phyloP scores from a whole-genome alignment of 2,797 vertebrate species.

The Pagetopsis macropterus region DNA sequence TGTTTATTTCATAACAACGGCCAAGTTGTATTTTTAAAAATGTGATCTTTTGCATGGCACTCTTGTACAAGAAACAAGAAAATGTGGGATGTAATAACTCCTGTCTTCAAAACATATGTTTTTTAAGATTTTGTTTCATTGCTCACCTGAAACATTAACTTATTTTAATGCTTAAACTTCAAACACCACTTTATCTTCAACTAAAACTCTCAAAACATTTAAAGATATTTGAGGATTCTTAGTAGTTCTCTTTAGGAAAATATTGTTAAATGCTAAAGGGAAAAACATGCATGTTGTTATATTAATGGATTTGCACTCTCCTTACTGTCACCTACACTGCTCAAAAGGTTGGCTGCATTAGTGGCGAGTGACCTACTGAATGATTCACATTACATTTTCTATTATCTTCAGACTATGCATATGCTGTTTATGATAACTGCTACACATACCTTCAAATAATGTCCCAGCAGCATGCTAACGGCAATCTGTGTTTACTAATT shows the following conservation, averaged over 20 bases:
- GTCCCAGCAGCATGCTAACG: slow-evolving; percentile 19
- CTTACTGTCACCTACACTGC: neutral
- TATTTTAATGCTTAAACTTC: neutral
- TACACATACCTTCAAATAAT: slow-evolving; percentile 21
- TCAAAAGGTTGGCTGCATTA: neutral
- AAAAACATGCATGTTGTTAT: neutral
- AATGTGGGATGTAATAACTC: neutral
- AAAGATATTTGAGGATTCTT: too few relatives aligned
- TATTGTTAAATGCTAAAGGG: neutral
- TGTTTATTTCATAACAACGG: neutral
- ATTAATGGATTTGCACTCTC: neutral
- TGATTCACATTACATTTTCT: slow-evolving; percentile 8
- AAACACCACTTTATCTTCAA: neutral
- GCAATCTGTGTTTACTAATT: slow-evolving; percentile 22
- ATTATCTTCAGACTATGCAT: neutral
- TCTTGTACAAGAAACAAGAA: neutral
- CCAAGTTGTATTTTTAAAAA: slow-evolving; percentile 2
- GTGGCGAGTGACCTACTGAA: neutral
- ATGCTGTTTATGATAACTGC: neutral
- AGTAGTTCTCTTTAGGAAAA: too few relatives aligned
- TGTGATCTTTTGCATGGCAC: neutral
- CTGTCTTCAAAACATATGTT: neutral
- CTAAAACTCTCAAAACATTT: neutral
- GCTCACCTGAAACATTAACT: neutral
- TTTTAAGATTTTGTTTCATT: neutral